phyloP scores from a whole-genome alignment of 2,113 vertebrate species.

The Sorex fumeus region DNA sequence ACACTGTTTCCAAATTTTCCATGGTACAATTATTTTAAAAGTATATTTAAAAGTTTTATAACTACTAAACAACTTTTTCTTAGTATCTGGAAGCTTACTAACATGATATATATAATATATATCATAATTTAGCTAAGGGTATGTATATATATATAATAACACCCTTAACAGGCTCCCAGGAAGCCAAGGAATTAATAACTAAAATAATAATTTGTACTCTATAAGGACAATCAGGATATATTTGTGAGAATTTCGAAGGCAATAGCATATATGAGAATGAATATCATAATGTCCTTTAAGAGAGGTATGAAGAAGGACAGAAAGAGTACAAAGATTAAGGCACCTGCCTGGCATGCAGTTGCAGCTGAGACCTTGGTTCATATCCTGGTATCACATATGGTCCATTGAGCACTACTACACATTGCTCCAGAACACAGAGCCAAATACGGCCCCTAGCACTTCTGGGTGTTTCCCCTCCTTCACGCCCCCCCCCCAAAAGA shows the following conservation, averaged over 20 bases:
- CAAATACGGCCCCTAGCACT: no score
- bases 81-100: conserved; percentile 37
- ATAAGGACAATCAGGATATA: neutral
- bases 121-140: no score
- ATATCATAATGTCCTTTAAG: neutral
- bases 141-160: neutral
- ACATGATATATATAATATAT: neutral
- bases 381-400: no score
- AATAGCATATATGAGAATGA: conserved; percentile 27
- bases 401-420: no score
- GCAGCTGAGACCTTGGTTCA: no score
- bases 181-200: conserved; percentile 10
- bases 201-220: neutral
- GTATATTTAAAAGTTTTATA: neutral
- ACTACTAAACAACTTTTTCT: conserved; percentile 11
- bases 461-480: no score
- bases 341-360: no score
- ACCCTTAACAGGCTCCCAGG: neutral
- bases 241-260: conserved; percentile 32
- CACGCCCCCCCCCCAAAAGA: no score
- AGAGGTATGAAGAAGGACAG: neutral
- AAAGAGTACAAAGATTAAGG: no score
- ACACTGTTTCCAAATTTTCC: neutral
- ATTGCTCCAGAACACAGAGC: no score
- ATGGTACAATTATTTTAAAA: neutral